Conservation (phyloP, 2,888 invertebrate genomes). For the Aphrophora alni region DNA sequence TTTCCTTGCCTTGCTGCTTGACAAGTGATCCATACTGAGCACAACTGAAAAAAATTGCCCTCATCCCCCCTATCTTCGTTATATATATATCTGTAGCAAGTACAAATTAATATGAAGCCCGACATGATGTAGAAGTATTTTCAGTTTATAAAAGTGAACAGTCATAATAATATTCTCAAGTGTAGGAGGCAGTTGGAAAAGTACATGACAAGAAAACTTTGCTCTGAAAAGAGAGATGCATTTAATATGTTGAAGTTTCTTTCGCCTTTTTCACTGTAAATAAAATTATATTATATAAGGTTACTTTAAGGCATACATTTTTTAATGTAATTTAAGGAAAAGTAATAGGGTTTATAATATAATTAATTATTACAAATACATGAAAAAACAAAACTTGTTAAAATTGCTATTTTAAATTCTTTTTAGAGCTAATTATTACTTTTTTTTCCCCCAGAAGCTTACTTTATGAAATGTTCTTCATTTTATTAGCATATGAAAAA, state of each 20-base stretch:
- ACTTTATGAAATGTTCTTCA: too few relatives aligned
- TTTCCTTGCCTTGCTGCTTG: background rate
- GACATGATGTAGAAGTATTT: background rate
- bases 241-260: background rate
- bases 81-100: background rate
- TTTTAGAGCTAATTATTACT: too few relatives aligned
- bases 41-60: background rate
- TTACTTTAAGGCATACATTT: too few relatives aligned
- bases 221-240: background rate
- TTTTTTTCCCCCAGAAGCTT: too few relatives aligned
- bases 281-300: too few relatives aligned
- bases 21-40: background rate
- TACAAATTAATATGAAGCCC: background rate
- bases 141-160: background rate
- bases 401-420: too few relatives aligned
- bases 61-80: background rate
- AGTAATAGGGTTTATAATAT: too few relatives aligned
- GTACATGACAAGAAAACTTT: background rate
- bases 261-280: too few relatives aligned
- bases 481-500: too few relatives aligned
- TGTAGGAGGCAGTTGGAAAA: background rate
- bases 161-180: background rate
- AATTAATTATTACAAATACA: too few relatives aligned
- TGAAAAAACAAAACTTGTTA: too few relatives aligned
- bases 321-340: too few relatives aligned